These are phyloP conservation scores for Penaeus vannamei DNA, from an alignment of 1,140 invertebrate genomes.

Conservation along the genomic window DNA sequence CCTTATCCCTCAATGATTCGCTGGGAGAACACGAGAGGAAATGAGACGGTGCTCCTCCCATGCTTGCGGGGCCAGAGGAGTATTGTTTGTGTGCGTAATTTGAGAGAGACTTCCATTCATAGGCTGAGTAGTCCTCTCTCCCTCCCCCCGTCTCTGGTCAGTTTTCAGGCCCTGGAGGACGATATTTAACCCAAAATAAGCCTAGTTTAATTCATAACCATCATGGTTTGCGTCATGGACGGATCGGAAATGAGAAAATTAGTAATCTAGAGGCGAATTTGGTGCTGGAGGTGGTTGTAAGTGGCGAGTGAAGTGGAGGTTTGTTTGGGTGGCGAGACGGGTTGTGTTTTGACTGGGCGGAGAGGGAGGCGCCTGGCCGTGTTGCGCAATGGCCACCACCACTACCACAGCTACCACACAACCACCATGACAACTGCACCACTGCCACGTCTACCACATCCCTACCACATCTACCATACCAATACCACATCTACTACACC, in stretches of 20 bases:
- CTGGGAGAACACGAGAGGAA: too few relatives aligned
- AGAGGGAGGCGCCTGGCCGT: conserved; percentile 19
- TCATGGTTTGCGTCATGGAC: too few relatives aligned
- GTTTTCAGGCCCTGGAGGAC: conserved; percentile 20
- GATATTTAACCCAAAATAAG: too few relatives aligned
- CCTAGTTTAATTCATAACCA: too few relatives aligned
- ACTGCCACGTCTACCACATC: too few relatives aligned
- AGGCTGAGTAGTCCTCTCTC: neutral
- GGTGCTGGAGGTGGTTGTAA: neutral
- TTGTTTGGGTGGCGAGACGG: conserved; percentile 54
- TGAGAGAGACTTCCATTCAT: too few relatives aligned
- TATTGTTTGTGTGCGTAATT: too few relatives aligned
- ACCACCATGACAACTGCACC: neutral
- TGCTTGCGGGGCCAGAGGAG: too few relatives aligned
- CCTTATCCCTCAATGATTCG: too few relatives aligned
- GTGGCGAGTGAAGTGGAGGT: conserved; percentile 24
- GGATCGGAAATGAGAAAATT: neutral
- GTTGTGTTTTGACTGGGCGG: conserved; percentile 55
- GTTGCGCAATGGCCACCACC: conserved; percentile 53
- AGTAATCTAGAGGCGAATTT: neutral
- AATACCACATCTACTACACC: neutral
- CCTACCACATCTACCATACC: too few relatives aligned
- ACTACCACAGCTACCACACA: neutral
- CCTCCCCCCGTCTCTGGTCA: conserved; percentile 28
- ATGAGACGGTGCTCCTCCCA: too few relatives aligned